A percentile compares a stretch with the other conserved stretches of the same genome.
phyloP scores from a whole-genome alignment of 2,113 vertebrate species.

The Crypturellus undulatus region DNA sequence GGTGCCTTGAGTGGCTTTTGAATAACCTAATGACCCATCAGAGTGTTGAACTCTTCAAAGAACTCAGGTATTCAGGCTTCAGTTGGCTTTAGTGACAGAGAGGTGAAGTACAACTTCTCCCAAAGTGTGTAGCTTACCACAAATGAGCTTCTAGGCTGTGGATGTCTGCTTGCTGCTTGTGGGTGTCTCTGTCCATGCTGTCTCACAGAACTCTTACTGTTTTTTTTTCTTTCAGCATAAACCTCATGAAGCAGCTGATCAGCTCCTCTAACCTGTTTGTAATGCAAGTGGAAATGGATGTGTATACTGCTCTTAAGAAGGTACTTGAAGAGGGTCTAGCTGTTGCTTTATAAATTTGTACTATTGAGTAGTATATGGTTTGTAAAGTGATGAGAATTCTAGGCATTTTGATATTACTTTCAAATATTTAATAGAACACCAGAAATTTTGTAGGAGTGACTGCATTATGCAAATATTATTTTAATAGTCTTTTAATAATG shows the following conservation, averaged over 20 bases:
- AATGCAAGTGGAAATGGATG: conserved; percentile 99
- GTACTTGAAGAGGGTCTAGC: conserved; percentile 62
- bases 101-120: background rate
- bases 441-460: background rate
- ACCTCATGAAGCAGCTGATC: conserved; percentile 92
- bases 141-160: accelerated
- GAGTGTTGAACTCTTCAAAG: conserved; percentile 94
- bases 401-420: background rate
- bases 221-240: conserved; percentile 78
- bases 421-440: background rate
- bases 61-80: conserved; percentile 86
- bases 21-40: conserved; percentile 99
- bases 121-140: background rate
- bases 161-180: background rate
- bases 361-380: background rate
- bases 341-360: background rate
- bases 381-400: accelerated
- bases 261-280: conserved; percentile 96
- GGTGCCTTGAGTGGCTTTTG: conserved; percentile 97
- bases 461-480: background rate
- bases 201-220: background rate
- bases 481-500: background rate
- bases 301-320: conserved; percentile 98
- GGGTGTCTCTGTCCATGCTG: background rate
- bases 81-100: background rate